Evolutionary conservation across 2,113 vertebrate species (phyloP), one percentile per base, ranked within the genome.

Genomic region (Athene cunicularia): DNA sequence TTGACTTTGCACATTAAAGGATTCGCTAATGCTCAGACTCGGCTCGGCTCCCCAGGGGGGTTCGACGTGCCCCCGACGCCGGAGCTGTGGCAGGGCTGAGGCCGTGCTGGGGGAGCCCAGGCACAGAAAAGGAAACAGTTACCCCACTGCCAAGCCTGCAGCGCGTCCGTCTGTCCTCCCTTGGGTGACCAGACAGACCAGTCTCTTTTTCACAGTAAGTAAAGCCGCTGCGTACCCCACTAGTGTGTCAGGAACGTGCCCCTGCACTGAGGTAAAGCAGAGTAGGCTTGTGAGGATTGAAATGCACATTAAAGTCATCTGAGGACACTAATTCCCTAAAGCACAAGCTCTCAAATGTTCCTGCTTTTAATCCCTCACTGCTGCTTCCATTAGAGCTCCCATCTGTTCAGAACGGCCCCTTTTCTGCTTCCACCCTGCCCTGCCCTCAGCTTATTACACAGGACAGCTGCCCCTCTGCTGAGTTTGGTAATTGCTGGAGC

Each of bases 161-260:
- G 58, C 2, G 4, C 1, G 5, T 33, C 41, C 1, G 2, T 41
- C n/a, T 2, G 1, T 28, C 80, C 52, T 11, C 14, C 6, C 12
- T 28, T 3, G 1, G 53, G 55, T 0, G 0, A 45, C 14, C 56
- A 22, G 49, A 23, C 35, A 15, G 45, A 35, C 6, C 0, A 30
- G 5, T 5, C 21, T 22, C 12, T 41, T 23, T 33, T 43, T 73
- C 85, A 22, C 80, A 88, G 87, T 24, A 7, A 52, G 27, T 30
- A 32, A 62, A 77, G 75, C 59, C 64, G 82, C 86, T 39, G 45
- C 0, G 6, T 12, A 13, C 13, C 59, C 45, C 12, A 5, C 43
- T 27, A 8, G 59, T 17, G 3, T 0, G 5, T 8, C 26, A 13
- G 85, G 49, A 43, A 16, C 22, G 0, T 10, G 28, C 4, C 53